Evolutionary conservation across 1,140 invertebrate genomes (phyloP).

Genomic region (Adelges cooleyi): DNA sequence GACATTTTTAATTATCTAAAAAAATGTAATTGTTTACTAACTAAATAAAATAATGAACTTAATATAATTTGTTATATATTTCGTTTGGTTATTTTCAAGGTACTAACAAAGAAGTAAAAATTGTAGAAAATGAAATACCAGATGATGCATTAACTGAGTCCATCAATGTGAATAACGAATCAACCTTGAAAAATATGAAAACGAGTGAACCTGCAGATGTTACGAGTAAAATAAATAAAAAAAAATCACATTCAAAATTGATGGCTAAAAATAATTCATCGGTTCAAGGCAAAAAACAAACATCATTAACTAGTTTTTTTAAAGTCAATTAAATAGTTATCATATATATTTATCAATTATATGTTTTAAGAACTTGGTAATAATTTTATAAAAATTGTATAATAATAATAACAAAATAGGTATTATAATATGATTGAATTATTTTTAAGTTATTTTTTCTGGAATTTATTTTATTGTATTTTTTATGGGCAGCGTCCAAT

Average conservation of each 20-base stretch:
- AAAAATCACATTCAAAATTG: neutral
- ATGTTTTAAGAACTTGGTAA: too few relatives aligned
- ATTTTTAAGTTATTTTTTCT: too few relatives aligned
- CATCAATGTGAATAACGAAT: neutral
- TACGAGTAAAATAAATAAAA: neutral
- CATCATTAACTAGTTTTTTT: constrained; percentile 23
- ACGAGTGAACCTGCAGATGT: neutral
- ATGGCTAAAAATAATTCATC: neutral
- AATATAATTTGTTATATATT: too few relatives aligned
- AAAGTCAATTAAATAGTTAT: constrained; percentile 16
- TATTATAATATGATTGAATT: too few relatives aligned
- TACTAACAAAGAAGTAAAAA: constrained; percentile 15
- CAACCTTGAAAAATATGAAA: neutral
- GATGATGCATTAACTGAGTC: neutral
- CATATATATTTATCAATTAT: too few relatives aligned
- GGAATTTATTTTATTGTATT: too few relatives aligned
- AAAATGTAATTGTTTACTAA: too few relatives aligned
- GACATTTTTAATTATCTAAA: too few relatives aligned
- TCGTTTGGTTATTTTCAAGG: neutral
- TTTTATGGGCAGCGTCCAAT: too few relatives aligned
- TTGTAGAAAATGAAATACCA: neutral
- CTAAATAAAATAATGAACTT: too few relatives aligned
- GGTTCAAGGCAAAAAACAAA: constrained; percentile 12
- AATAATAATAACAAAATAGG: too few relatives aligned
- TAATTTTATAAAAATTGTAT: too few relatives aligned